phyloP scores from a whole-genome alignment of 2,888 invertebrate genomes.

The Amphiduros pacificus region DNA sequence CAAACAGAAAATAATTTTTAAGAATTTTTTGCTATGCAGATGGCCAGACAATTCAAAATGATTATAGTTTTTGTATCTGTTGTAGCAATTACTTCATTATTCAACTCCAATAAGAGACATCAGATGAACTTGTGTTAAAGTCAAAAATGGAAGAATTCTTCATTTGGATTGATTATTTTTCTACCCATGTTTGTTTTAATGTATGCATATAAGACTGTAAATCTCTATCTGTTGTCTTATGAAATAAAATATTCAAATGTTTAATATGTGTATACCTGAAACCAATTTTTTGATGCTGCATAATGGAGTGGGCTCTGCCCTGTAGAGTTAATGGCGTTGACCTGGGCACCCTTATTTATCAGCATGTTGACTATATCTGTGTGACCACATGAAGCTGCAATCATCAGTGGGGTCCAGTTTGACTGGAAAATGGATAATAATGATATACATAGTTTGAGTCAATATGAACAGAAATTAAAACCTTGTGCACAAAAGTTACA shows the following conservation, averaged over 20 bases:
- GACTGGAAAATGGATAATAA: conserved; percentile 32
- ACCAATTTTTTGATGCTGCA: conserved; percentile 82
- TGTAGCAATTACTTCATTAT: too few relatives aligned
- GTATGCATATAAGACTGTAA: too few relatives aligned
- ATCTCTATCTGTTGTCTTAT: too few relatives aligned
- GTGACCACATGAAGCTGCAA: conserved; percentile 79
- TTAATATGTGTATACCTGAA: conserved; percentile 63
- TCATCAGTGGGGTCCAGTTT: conserved; percentile 74
- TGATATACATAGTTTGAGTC: background rate
- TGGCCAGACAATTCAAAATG: too few relatives aligned
- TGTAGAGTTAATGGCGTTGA: conserved; percentile 72
- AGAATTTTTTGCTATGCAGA: too few relatives aligned
- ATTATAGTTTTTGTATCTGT: too few relatives aligned
- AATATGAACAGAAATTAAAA: background rate
- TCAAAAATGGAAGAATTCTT: too few relatives aligned
- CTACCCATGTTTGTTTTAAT: too few relatives aligned
- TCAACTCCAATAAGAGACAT: too few relatives aligned
- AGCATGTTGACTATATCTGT: conserved; percentile 70
- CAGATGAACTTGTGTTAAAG: too few relatives aligned
- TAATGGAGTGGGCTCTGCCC: conserved; percentile 84
- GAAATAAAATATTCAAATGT: background rate
- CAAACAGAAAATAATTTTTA: conserved; percentile 9
- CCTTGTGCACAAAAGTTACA: background rate
- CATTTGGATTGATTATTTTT: too few relatives aligned
- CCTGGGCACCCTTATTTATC: conserved; percentile 71